Base-by-base conservation (phyloP, 2,797 vertebrate species). In the Tolypeutes matacus region DNA sequence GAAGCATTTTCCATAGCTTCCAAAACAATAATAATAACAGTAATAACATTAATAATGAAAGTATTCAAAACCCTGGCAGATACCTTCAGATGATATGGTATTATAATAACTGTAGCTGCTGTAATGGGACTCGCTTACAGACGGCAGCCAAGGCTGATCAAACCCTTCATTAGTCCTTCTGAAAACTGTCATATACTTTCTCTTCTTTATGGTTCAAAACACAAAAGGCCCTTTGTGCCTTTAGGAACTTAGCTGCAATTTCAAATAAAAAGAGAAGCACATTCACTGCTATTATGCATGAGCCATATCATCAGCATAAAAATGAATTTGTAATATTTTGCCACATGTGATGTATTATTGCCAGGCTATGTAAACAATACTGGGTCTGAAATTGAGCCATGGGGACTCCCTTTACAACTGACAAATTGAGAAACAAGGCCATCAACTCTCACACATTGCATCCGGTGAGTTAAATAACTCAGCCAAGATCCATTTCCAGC, bases 271-370 rank as follows among this genome's bases (percentile, higher is more conserved):
- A 83, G 97, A 97, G 75, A 93, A 91, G 90, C 93, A 83, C 95
- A 96, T 98, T 97, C 95, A 96, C 97, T 94, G 75, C 93, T 96
- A 69, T 97, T 98, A 95, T 83, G 90, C 93, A 93, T 96, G 93
- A 97, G 90, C 91, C 96, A 46, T 97, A 94, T 97, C 97, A 98
- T 98, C 97, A 96, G 95, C 94, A 91, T 95, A 97, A 97, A 98
- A 98, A 98, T 98, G 95, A 97, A 98, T 98, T 98, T 97, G 97
- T 80, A 95, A 93, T 97, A 98, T 98, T 97, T 97, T 96, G 96
- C 97, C 96, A 97, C 96, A 97, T 97, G 96, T 98, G 97, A 98
- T 98, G 91, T 96, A 97, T 98, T 96, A 95, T 98, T 97, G 96
- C 97, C 73, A 93, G 97, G 89, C 97, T 98, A 69, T 97, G 96